Percentiles rank a stretch among this genome's conserved stretches.
These are phyloP conservation scores for Apogon talboti DNA, from an alignment of 2,797 vertebrate species.

Conservation along the genomic window DNA sequence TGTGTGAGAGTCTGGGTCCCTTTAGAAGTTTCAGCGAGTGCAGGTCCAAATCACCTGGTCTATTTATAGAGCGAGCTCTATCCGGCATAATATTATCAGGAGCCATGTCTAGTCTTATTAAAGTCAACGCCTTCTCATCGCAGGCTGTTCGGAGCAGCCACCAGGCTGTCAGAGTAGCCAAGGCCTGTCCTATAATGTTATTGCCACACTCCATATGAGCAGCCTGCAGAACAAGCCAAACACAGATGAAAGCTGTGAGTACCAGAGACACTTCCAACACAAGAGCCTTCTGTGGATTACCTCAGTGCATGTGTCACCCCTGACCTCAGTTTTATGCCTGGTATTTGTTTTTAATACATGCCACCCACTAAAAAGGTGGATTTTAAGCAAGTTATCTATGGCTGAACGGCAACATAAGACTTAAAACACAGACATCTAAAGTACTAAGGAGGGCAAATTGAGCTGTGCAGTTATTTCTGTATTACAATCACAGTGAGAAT, in stretches of 20 bases:
- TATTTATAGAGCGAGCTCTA: slow-evolving; percentile 55
- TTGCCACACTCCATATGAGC: slow-evolving; percentile 18
- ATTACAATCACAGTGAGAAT: slow-evolving; percentile 27
- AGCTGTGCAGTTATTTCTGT: not conserved
- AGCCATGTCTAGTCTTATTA: slow-evolving; percentile 53
- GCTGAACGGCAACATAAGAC: not conserved
- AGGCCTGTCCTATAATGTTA: slow-evolving; percentile 15
- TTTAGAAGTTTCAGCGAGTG: slow-evolving; percentile 18
- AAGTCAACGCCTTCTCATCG: slow-evolving; percentile 43
- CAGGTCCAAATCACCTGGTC: slow-evolving; percentile 43
- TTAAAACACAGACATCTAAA: slow-evolving; percentile 16
- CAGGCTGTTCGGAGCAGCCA: slow-evolving; percentile 31
- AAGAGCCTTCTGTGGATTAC: not conserved
- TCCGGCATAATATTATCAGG: slow-evolving; percentile 45
- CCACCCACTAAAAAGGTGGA: not conserved
- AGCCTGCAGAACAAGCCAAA: slow-evolving; percentile 23
- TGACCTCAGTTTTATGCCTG: not conserved
- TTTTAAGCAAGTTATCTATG: not conserved
- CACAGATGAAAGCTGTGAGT: slow-evolving; percentile 18
- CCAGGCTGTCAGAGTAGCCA: not conserved
- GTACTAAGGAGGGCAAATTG: slow-evolving; percentile 7
- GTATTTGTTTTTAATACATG: too few species aligned
- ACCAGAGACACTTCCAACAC: slow-evolving; percentile 5
- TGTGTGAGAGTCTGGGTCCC: slow-evolving; percentile 8
- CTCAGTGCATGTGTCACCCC: not conserved